phyloP scores from a whole-genome alignment of 1,140 invertebrate species.

The Belonocnema kinseyi region DNA sequence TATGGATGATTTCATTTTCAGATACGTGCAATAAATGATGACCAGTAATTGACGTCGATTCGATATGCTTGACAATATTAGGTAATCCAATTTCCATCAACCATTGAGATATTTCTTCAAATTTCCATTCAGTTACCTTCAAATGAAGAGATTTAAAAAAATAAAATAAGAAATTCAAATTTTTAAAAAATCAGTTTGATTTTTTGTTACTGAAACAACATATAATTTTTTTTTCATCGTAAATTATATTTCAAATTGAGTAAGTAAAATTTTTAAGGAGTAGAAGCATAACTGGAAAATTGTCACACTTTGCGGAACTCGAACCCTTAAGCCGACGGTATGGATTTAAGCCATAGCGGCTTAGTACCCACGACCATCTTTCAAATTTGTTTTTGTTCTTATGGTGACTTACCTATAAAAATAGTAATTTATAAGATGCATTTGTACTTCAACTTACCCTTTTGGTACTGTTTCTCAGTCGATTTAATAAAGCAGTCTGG shows the following conservation, averaged over 20 bases:
- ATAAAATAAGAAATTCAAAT: too few relatives aligned
- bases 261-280: too few relatives aligned
- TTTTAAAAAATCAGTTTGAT: too few relatives aligned
- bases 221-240: too few relatives aligned
- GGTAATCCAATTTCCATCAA: constrained; percentile 77
- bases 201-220: too few relatives aligned
- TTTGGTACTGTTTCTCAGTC: constrained; percentile 62
- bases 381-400: background rate
- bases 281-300: too few relatives aligned
- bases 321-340: too few relatives aligned
- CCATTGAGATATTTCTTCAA: constrained; percentile 80
- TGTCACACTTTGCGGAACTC: too few relatives aligned
- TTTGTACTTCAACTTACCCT: constrained; percentile 51
- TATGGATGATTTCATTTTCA: constrained; percentile 75
- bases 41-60: constrained; percentile 77
- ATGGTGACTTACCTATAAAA: background rate
- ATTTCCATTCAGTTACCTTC: constrained; percentile 76
- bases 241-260: too few relatives aligned
- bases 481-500: constrained; percentile 63
- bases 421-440: background rate
- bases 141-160: background rate
- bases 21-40: constrained; percentile 77
- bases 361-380: too few relatives aligned
- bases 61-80: constrained; percentile 74
- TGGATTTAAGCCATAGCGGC: too few relatives aligned